A percentile compares a stretch with the other conserved stretches of the same genome.
Evolutionary conservation across 2,888 invertebrate genomes (phyloP).

Genomic region (Acleris laterana): DNA sequence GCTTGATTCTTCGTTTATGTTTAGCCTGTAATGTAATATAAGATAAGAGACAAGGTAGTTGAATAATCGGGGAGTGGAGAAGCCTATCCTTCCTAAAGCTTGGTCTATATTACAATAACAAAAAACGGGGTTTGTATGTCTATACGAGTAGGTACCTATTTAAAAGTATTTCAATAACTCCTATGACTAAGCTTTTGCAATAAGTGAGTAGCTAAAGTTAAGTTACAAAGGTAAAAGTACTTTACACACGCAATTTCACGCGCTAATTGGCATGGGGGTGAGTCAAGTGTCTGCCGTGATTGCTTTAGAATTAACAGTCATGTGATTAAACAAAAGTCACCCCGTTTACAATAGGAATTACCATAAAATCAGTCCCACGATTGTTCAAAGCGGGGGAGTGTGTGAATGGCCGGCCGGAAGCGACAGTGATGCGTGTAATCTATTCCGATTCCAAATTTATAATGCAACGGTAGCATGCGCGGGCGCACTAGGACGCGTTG

Average conservation of each 20-base stretch:
- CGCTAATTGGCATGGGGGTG: slow-evolving; percentile 4
- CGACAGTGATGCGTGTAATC: slow-evolving; percentile 69
- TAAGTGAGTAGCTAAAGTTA: too few relatives aligned
- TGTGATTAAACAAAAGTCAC: slow-evolving; percentile 48
- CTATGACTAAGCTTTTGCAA: too few relatives aligned
- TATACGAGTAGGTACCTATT: too few relatives aligned
- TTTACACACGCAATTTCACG: slow-evolving; percentile 11
- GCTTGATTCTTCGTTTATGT: too few relatives aligned
- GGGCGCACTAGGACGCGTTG: slow-evolving; percentile 25
- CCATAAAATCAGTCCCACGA: slow-evolving; percentile 79
- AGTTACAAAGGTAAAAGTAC: background rate
- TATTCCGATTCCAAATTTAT: slow-evolving; percentile 63
- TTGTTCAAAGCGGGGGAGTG: slow-evolving; percentile 58
- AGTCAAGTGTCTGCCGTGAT: slow-evolving; percentile 32
- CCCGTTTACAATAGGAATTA: slow-evolving; percentile 64
- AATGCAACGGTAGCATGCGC: slow-evolving; percentile 19
- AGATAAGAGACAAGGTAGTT: too few relatives aligned
- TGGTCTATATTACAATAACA: too few relatives aligned
- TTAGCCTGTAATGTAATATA: too few relatives aligned
- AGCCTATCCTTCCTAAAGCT: too few relatives aligned
- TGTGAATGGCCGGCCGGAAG: slow-evolving; percentile 65
- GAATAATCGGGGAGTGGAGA: too few relatives aligned
- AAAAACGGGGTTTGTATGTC: too few relatives aligned
- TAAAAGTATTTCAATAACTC: too few relatives aligned
- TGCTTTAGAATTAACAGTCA: slow-evolving; percentile 29